phyloP scores from a whole-genome alignment of 2,888 invertebrate genomes.

The Epinotia demarniana region DNA sequence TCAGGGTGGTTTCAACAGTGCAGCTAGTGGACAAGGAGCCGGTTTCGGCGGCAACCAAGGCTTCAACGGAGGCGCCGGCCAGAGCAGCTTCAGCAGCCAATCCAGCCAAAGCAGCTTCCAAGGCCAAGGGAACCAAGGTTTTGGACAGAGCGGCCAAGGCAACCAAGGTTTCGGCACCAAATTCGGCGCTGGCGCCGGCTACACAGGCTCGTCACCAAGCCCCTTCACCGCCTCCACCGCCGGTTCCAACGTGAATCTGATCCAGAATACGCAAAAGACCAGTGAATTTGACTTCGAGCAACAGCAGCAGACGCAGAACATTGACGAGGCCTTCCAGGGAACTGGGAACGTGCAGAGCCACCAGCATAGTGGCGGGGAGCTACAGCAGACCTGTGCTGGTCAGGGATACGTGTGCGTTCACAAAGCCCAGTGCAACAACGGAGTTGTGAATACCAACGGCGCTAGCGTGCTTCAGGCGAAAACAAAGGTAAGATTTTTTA shows the following conservation, averaged over 20 bases:
- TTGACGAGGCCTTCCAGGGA: constrained; percentile 69
- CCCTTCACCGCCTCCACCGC: constrained; percentile 67
- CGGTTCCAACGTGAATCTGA: constrained; percentile 70
- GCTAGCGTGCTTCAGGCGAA: constrained; percentile 78
- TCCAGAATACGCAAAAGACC: constrained; percentile 68
- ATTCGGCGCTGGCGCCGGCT: constrained; percentile 60
- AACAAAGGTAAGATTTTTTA: constrained; percentile 81
- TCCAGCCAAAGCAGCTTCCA: constrained; percentile 34
- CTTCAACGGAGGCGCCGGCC: constrained; percentile 18
- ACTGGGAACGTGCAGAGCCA: constrained; percentile 68
- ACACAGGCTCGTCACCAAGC: constrained; percentile 71
- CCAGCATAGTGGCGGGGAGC: constrained; percentile 64
- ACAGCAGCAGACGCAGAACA: constrained; percentile 68
- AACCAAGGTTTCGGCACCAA: constrained; percentile 53
- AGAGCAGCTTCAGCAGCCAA: constrained; percentile 33
- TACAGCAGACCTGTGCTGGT: constrained; percentile 84
- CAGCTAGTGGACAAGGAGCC: constrained; percentile 33
- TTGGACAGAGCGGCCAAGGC: constrained; percentile 33
- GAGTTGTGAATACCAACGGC: constrained; percentile 82
- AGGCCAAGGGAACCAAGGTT: constrained; percentile 15
- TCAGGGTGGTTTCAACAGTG: constrained; percentile 36
- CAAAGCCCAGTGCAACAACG: constrained; percentile 85
- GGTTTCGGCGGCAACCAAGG: constrained; percentile 22
- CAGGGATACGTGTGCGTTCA: constrained; percentile 86
- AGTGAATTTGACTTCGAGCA: constrained; percentile 68